phyloP scores from a whole-genome alignment of 2,888 invertebrate genomes.

The Drosophila kuntzei region DNA sequence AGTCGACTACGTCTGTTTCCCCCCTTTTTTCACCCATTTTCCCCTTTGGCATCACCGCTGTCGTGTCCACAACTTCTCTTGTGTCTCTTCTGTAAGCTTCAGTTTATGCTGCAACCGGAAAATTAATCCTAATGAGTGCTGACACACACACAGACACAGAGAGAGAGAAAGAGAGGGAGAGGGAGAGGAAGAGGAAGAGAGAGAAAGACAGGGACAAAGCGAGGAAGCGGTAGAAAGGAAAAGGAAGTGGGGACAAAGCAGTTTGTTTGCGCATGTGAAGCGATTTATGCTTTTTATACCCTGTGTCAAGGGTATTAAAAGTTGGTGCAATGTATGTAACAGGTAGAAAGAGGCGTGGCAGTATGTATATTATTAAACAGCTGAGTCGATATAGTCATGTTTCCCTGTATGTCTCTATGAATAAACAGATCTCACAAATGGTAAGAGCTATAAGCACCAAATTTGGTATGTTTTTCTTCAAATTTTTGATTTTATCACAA shows the following conservation, averaged over 20 bases:
- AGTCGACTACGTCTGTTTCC: conserved; percentile 36
- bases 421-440: not conserved
- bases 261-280: conserved; percentile 77
- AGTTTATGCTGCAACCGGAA: conserved; percentile 80
- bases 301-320: not conserved
- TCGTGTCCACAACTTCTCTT: conserved; percentile 14
- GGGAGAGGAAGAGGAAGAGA: conserved; percentile 2
- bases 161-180: conserved; percentile 4
- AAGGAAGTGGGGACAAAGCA: conserved; percentile 24
- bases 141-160: conserved; percentile 62
- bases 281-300: conserved; percentile 70
- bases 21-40: not conserved
- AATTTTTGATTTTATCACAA: no score
- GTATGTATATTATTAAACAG: not conserved
- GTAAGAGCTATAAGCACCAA: not conserved
- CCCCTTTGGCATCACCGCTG: conserved; percentile 5
- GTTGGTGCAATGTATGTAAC: not conserved
- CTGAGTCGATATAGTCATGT: not conserved
- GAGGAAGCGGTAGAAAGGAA: not conserved
- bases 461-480: no score
- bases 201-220: conserved; percentile 24
- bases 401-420: not conserved
- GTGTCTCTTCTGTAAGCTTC: conserved; percentile 67
- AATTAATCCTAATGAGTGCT: conserved; percentile 81
- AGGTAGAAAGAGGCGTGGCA: not conserved